These are phyloP conservation scores for Lissonota sp. DNA, from an alignment of 2,888 invertebrate genomes.

Conservation along the genomic window DNA sequence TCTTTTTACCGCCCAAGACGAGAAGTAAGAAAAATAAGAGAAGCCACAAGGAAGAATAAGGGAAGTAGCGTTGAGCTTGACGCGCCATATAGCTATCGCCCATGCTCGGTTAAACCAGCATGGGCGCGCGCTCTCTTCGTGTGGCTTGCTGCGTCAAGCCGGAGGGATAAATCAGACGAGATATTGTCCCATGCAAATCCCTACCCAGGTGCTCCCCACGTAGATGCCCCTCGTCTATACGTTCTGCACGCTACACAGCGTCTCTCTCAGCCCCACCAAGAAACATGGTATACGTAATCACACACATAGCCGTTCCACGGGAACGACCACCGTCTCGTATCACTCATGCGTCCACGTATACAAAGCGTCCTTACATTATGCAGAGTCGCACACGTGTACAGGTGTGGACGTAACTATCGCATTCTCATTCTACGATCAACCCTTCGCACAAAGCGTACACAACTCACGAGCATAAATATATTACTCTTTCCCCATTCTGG, in stretches of 20 bases:
- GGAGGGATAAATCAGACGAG: slow-evolving; percentile 77
- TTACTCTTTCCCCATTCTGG: slow-evolving; percentile 44
- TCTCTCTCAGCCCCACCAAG: slow-evolving; percentile 23
- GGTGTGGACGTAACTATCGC: slow-evolving; percentile 13
- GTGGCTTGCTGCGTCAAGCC: slow-evolving; percentile 59
- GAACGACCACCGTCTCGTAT: slow-evolving; percentile 35
- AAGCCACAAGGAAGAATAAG: slow-evolving; percentile 31
- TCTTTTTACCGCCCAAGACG: slow-evolving; percentile 52
- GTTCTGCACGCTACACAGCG: slow-evolving; percentile 34
- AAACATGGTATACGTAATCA: slow-evolving; percentile 45
- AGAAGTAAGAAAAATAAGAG: slow-evolving; percentile 5
- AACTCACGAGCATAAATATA: slow-evolving; percentile 53
- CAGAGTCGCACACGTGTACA: slow-evolving; percentile 23
- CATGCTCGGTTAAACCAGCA: slow-evolving; percentile 56
- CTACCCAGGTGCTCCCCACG: slow-evolving; percentile 67
- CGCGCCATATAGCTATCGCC: slow-evolving; percentile 30
- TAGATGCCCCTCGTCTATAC: slow-evolving; percentile 56
- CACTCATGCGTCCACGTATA: slow-evolving; percentile 49
- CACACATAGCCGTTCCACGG: slow-evolving; percentile 25
- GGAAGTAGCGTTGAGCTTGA: slow-evolving; percentile 17
- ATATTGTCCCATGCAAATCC: slow-evolving; percentile 81
- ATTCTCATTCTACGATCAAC: slow-evolving; percentile 37
- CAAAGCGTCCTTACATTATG: slow-evolving; percentile 48
- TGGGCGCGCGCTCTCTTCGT: slow-evolving; percentile 50
- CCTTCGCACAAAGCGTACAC: slow-evolving; percentile 26